Evolutionary conservation across 2,797 vertebrate species (phyloP), one percentile per base, ranked within the genome.

Genomic region (Acrossocheilus wenchowensis): DNA sequence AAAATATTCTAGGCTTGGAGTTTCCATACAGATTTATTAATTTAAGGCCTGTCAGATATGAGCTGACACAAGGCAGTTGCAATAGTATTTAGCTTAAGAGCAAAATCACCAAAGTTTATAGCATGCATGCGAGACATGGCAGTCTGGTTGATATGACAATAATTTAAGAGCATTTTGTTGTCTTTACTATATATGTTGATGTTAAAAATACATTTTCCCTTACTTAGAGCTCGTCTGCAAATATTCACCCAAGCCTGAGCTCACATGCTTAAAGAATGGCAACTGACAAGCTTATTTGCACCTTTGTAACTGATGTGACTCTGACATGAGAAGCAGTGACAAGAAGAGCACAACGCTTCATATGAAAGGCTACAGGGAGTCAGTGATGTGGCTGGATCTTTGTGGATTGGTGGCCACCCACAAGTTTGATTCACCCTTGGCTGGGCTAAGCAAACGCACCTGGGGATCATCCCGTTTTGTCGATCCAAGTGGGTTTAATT

Each of bases 1-100:
- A 17, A 48, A 85, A 85, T 82, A 87, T 79, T 91, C 82, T 71
- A 78, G 86, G 68, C 82, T 90, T 81, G 82, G 54, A 54, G 82
- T 71, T 69, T 83, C 87, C 86, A 88, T 85, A 60, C 14, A 50
- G 64, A 83, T 86, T 71, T 69, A 69, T 79, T 84, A 34, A 82
- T 34, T 80, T 41, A 81, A 78, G 75, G 69, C 57, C 41, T n/a
- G 73, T 81, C 43, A 86, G 50, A 30, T 41, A 57, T 17, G 54
- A 82, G 78, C 15, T 69, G 87, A 86, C 41, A 78, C 5, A 80
- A 80, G 45, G 83, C 72, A 83, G 77, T 72, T 66, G 34, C 52
- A 50, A 88, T 75, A 81, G 86, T 43, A 77, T 78, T 66, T 48
- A 68, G 45, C 34, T 74, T 60, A 41, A 85, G 48, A 64, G 15